A percentile compares a stretch with the other conserved stretches of the same genome.
These are phyloP conservation scores for Mus spretus DNA, from an alignment of 2,797 vertebrate species.

Conservation along the genomic window DNA sequence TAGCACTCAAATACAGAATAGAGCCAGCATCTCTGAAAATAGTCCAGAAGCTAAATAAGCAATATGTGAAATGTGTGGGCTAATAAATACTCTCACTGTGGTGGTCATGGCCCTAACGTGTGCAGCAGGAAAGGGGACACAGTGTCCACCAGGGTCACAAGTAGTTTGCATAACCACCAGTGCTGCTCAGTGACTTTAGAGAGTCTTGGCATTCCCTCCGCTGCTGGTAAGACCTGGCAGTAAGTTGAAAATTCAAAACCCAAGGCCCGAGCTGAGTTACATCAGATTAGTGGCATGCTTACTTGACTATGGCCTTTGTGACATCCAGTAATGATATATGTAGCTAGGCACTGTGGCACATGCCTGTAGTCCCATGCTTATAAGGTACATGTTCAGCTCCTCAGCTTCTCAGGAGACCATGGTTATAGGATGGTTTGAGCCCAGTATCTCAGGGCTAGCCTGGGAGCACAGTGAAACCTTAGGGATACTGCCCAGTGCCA, in stretches of 20 bases:
- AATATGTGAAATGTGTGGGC: not conserved
- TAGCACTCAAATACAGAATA: not conserved
- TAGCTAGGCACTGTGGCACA: too few species aligned
- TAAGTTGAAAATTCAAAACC: not conserved
- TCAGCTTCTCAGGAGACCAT: not conserved
- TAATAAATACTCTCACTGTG: not conserved
- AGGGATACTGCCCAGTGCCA: not conserved
- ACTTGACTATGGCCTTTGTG: not conserved
- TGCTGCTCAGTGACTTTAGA: not conserved
- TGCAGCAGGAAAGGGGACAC: not conserved
- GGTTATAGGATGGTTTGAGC: not conserved
- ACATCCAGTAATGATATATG: not conserved
- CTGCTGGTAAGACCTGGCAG: not conserved
- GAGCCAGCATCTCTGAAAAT: not conserved
- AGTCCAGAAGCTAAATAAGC: constrained; percentile 1
- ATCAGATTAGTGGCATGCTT: not conserved
- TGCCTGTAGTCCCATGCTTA: not conserved
- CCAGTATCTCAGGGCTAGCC: not conserved
- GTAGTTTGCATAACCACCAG: not conserved
- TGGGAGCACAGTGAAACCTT: not conserved
- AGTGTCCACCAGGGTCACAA: not conserved
- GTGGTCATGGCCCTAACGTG: not conserved
- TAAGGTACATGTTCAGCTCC: not conserved
- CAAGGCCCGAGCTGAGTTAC: not conserved
- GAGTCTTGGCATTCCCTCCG: not conserved